Evolutionary conservation across 2,888 invertebrate genomes (phyloP), one percentile per base, ranked within the genome.

Genomic region (Clivina fossor): DNA sequence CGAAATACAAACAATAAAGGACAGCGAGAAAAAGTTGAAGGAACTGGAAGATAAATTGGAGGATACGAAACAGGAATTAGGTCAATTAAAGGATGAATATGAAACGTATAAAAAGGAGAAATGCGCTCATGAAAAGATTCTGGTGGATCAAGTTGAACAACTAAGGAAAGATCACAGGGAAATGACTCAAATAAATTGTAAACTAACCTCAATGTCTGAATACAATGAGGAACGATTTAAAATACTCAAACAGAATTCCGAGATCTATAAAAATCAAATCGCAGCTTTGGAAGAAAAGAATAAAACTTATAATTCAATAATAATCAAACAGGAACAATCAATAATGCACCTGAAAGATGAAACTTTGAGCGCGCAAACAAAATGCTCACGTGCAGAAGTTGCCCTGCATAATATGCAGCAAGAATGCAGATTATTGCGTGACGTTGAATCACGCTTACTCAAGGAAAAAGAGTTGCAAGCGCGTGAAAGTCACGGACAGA

Each of bases 201-300:
- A 90, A 71, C 76, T 93, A 43, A 78, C 85, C 41, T 88, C 92
- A 1, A 87, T 90, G 66, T 79, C 87, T 18, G 93, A 95, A 69
- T 89, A 88, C 65, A 84, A 87, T 55, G 88, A 88, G 65, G 93
- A 95, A 70, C 83, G 91, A 59, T 83, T 90, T 59, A 90, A 92
- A 72, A 78, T 86, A 56, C 73, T 87, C 56, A 85, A 88, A 67
- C 82, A 83, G 30, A 87, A 86, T 68, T 78, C 83, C 20, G 82
- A 84, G 8, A 84, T 88, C 5, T 91, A 90, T 69, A 93, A 91
- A 70, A 88, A 89, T 62, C 95, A 96, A 77, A 90, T 94, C 48
- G 76, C 82, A 16, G 83, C 88, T 0, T 75, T 94, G 35, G 92
- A 93, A 74, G 91, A 94, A 65, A 89, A 92, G 64, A 90, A 89